phyloP scores from a whole-genome alignment of 1,140 invertebrate genomes.

The Mamestra configurata region DNA sequence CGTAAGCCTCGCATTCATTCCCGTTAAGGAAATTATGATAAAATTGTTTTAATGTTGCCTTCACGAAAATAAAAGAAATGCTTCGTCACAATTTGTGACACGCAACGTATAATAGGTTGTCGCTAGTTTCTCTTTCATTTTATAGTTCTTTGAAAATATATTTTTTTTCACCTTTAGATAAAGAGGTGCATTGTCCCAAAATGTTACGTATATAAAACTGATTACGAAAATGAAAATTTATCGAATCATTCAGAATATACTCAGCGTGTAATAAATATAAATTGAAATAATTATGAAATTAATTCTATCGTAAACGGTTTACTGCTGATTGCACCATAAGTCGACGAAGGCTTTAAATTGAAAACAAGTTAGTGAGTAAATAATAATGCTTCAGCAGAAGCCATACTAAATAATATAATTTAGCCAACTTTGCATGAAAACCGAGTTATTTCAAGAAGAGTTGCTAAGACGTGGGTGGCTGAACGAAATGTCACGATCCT shows the following conservation, averaged over 20 bases:
- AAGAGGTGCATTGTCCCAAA: no score
- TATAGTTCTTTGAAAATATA: not conserved
- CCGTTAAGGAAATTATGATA: constrained; percentile 36
- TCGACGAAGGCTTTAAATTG: not conserved
- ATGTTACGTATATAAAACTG: no score
- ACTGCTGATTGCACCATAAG: constrained; percentile 7
- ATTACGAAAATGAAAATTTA: no score
- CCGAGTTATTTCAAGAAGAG: not conserved
- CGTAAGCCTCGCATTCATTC: constrained; percentile 18
- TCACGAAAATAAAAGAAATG: constrained; percentile 32
- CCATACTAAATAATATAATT: no score
- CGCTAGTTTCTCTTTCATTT: constrained; percentile 6
- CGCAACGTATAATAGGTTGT: constrained; percentile 26
- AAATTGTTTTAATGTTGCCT: constrained; percentile 27
- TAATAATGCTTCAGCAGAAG: not conserved
- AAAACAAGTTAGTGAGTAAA: not conserved
- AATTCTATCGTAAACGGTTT: not conserved
- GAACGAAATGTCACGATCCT: not conserved
- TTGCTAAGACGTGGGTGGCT: no score
- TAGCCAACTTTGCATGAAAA: no score
- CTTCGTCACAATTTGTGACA: constrained; percentile 39
- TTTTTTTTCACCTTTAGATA: not conserved
- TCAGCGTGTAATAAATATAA: not conserved
- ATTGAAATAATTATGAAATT: not conserved
- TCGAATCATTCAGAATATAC: not conserved